Conservation (phyloP, 2,113 vertebrate genomes). For the Heterotis niloticus region DNA sequence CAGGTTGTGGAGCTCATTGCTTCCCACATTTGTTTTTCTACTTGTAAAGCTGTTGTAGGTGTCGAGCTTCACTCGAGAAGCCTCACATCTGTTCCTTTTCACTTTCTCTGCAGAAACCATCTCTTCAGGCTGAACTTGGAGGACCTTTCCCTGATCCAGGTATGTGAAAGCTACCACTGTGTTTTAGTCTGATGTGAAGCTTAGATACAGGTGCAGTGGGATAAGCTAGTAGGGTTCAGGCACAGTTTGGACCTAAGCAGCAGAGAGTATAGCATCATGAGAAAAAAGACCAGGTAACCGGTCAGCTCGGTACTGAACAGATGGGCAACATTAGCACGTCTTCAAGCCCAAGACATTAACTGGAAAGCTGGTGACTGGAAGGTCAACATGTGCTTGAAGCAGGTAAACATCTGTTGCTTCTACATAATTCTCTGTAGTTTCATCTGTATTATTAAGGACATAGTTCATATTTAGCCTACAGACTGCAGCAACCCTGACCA, state of each 20-base stretch:
- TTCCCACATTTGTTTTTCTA: not conserved
- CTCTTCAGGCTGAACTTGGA: constrained; percentile 86
- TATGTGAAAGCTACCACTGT: constrained; percentile 46
- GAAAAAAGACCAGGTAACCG: not conserved
- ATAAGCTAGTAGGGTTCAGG: not conserved
- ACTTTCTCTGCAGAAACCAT: constrained; percentile 73
- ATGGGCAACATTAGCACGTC: not conserved
- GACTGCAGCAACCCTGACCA: no score
- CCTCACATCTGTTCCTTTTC: constrained; percentile 19
- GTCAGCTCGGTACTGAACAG: not conserved
- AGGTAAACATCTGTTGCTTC: no score
- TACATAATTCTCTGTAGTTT: no score
- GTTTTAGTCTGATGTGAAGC: not conserved
- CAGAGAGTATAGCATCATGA: not conserved
- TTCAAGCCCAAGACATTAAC: constrained; percentile 5
- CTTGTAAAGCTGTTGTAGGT: not conserved
- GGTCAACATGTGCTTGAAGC: no score
- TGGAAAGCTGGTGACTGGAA: not conserved
- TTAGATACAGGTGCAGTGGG: no score
- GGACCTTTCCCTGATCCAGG: constrained; percentile 85
- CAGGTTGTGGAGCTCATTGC: no score
- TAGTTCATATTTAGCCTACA: no score
- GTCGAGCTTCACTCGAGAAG: not conserved
- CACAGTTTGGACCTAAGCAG: not conserved
- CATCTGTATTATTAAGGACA: no score